Conservation (phyloP, 2,113 vertebrate species). For the Arenaria interpres region DNA sequence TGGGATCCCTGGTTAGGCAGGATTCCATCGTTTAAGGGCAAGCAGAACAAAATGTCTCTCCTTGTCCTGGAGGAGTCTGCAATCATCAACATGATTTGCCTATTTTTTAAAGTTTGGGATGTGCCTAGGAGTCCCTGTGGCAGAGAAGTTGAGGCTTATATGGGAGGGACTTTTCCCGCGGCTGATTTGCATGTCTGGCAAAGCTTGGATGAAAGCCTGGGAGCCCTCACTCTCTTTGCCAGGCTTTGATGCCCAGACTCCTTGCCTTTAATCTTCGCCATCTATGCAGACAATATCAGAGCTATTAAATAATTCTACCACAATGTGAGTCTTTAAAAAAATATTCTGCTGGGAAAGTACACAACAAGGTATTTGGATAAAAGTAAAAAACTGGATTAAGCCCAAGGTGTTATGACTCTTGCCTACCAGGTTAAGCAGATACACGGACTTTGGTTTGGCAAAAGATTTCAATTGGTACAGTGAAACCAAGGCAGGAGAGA, state of each 20-base stretch:
- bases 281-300: neutral
- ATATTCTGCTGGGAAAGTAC: neutral
- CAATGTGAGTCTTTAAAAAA: neutral
- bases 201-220: constrained; percentile 20
- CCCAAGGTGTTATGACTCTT: neutral
- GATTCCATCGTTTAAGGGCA: constrained; percentile 19
- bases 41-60: constrained; percentile 17
- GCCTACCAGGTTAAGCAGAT: neutral
- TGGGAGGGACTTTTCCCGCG: neutral
- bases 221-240: neutral
- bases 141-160: neutral
- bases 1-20: neutral
- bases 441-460: neutral
- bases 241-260: constrained; percentile 33
- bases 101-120: neutral
- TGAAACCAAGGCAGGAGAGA: neutral
- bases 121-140: neutral
- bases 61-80: neutral
- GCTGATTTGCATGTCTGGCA: constrained; percentile 5
- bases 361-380: neutral
- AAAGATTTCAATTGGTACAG: neutral
- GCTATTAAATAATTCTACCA: neutral
- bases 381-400: neutral
- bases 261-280: neutral
- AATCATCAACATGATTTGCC: constrained; percentile 1